These are phyloP conservation scores for Syrrhaptes paradoxus DNA, from an alignment of 2,113 vertebrate species.

Conservation along the genomic window DNA sequence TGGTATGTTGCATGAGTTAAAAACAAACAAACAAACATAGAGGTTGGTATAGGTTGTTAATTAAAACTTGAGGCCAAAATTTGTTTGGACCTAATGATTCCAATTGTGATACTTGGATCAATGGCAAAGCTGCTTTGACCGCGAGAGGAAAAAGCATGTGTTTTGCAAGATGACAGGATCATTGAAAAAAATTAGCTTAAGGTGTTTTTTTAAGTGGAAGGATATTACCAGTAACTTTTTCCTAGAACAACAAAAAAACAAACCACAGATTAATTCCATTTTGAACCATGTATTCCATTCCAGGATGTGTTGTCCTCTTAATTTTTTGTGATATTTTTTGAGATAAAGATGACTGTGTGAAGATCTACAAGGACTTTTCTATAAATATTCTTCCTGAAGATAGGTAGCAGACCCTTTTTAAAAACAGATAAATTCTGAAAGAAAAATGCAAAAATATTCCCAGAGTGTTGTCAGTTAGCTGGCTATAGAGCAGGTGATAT, in stretches of 20 bases:
- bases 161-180: not conserved
- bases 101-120: not conserved
- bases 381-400: not conserved
- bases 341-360: not conserved
- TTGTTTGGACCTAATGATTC: not conserved
- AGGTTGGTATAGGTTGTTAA: not conserved
- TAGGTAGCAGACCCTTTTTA: not conserved
- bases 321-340: not conserved
- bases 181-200: not conserved
- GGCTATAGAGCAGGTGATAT: not conserved
- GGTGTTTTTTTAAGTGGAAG: not conserved
- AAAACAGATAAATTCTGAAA: not conserved
- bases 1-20: not conserved
- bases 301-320: not conserved
- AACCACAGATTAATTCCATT: not conserved
- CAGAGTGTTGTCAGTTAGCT: not conserved
- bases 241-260: not conserved
- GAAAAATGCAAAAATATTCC: not conserved
- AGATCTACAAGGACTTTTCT: not conserved
- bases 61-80: not conserved
- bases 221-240: not conserved
- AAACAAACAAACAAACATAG: not conserved
- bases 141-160: not conserved
- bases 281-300: not conserved
- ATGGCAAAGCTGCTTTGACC: not conserved